Evolutionary conservation across 2,797 vertebrate genomes (phyloP).

Genomic region (Anguilla marmorata): DNA sequence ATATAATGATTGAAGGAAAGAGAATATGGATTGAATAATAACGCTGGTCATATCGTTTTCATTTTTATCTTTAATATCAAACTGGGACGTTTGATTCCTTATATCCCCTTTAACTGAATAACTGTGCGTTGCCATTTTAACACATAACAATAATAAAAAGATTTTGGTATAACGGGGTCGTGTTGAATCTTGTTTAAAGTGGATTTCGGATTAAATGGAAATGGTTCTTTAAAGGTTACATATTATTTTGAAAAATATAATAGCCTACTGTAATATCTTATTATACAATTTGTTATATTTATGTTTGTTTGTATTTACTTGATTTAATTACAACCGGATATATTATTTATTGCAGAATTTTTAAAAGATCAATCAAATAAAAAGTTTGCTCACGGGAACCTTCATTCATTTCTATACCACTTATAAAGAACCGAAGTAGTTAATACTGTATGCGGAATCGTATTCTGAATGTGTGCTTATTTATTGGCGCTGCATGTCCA

Average conservation of each 20-base stretch:
- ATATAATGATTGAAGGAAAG: not conserved
- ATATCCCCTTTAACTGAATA: not conserved
- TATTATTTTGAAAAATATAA: not conserved
- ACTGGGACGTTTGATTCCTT: slow-evolving; percentile 5
- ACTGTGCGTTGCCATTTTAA: slow-evolving; percentile 22
- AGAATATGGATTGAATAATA: not conserved
- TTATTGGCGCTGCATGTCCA: too few relatives aligned
- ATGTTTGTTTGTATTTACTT: not conserved
- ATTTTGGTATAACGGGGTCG: not conserved
- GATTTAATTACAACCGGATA: not conserved
- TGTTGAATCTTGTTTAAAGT: slow-evolving; percentile 26
- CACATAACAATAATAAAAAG: slow-evolving; percentile 23
- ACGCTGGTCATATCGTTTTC: slow-evolving; percentile 12
- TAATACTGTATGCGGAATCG: not conserved
- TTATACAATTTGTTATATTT: not conserved
- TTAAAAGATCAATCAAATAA: not conserved
- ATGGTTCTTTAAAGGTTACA: slow-evolving; percentile 18
- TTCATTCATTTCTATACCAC: not conserved
- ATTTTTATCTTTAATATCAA: slow-evolving; percentile 31
- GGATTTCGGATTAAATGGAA: slow-evolving; percentile 29
- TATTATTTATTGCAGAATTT: not conserved
- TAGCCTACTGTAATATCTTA: not conserved
- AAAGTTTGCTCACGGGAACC: not conserved
- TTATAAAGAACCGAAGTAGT: not conserved
- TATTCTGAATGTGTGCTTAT: not conserved